These are phyloP conservation scores for Cataglyphis albicans DNA, from an alignment of 2,888 invertebrate genomes.

Conservation along the genomic window DNA sequence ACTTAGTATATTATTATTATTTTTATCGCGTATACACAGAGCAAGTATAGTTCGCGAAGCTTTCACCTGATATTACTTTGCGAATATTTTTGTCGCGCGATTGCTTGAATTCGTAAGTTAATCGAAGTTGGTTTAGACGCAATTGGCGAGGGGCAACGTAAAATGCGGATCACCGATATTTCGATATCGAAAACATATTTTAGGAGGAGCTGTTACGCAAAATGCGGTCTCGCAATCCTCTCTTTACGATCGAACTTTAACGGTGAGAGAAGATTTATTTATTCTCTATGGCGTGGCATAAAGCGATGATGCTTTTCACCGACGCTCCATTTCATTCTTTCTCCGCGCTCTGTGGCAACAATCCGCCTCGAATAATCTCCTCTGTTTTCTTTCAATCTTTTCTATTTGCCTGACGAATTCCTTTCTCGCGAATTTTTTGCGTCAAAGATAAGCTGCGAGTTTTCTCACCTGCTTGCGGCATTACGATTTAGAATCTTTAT, in stretches of 20 bases:
- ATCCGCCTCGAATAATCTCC: slow-evolving; percentile 58
- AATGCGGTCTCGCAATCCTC: slow-evolving; percentile 28
- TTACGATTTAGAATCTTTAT: slow-evolving; percentile 37
- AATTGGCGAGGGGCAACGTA: slow-evolving; percentile 19
- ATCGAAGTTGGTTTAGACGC: slow-evolving; percentile 7
- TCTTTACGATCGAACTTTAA: slow-evolving; percentile 62
- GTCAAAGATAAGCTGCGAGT: slow-evolving; percentile 27
- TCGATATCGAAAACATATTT: slow-evolving; percentile 56
- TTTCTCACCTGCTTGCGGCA: slow-evolving; percentile 14
- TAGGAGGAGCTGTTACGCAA: slow-evolving; percentile 30
- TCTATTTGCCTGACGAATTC: slow-evolving; percentile 47
- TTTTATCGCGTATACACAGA: neutral
- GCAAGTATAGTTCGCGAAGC: neutral
- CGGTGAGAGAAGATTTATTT: slow-evolving; percentile 65
- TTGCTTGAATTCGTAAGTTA: neutral
- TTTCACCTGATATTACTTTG: neutral
- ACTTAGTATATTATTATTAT: neutral
- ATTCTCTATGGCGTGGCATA: slow-evolving; percentile 54
- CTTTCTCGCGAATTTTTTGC: slow-evolving; percentile 27
- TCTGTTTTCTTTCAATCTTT: slow-evolving; percentile 3
- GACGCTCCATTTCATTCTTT: slow-evolving; percentile 7
- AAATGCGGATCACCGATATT: slow-evolving; percentile 24
- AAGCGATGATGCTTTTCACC: slow-evolving; percentile 52
- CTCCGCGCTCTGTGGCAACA: neutral
- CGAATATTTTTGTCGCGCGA: slow-evolving; percentile 5